A percentile compares a stretch with the other conserved stretches of the same genome.
These are phyloP conservation scores for Drosophila heteroneura DNA, from an alignment of 2,888 invertebrate species.

Conservation along the genomic window DNA sequence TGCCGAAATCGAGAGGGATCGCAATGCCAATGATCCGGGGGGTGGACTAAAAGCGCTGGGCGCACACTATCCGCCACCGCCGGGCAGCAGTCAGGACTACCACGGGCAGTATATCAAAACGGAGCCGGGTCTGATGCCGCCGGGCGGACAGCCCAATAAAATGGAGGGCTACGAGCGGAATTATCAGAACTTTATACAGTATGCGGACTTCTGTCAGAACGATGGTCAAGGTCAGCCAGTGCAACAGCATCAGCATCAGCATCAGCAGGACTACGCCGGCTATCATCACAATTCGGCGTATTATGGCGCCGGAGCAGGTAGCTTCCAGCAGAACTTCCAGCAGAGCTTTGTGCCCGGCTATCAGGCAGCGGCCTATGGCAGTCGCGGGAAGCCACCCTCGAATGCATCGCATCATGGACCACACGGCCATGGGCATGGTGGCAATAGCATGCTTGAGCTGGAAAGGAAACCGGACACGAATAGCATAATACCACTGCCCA, in stretches of 20 bases:
- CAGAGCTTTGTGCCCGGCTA: conserved; percentile 84
- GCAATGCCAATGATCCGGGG: conserved; percentile 83
- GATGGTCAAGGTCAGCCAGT: conserved; percentile 83
- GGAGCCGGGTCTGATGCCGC: conserved; percentile 83
- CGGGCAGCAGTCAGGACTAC: conserved; percentile 73
- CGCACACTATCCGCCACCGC: conserved; percentile 71
- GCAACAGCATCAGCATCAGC: conserved; percentile 71
- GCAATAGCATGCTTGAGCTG: conserved; percentile 81
- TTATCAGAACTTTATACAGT: conserved; percentile 86
- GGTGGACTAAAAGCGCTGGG: conserved; percentile 64
- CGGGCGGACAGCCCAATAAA: conserved; percentile 81
- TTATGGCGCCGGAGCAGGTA: conserved; percentile 79
- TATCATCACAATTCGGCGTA: conserved; percentile 83
- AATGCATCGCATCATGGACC: conserved; percentile 51
- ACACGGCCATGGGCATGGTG: conserved; percentile 66
- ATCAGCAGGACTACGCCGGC: conserved; percentile 80
- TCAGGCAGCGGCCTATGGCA: conserved; percentile 78
- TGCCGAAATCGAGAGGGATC: conserved; percentile 82
- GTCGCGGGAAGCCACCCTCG: conserved; percentile 52
- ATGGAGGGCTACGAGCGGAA: conserved; percentile 86
- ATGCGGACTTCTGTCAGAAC: conserved; percentile 85
- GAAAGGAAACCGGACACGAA: conserved; percentile 84
- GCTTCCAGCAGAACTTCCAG: conserved; percentile 84
- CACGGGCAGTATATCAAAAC: conserved; percentile 84
- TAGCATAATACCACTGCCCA: conserved; percentile 84